A percentile compares a stretch with the other conserved stretches of the same genome.
phyloP scores from a whole-genome alignment of 2,888 invertebrate species.

The Mythimna lalbum region DNA sequence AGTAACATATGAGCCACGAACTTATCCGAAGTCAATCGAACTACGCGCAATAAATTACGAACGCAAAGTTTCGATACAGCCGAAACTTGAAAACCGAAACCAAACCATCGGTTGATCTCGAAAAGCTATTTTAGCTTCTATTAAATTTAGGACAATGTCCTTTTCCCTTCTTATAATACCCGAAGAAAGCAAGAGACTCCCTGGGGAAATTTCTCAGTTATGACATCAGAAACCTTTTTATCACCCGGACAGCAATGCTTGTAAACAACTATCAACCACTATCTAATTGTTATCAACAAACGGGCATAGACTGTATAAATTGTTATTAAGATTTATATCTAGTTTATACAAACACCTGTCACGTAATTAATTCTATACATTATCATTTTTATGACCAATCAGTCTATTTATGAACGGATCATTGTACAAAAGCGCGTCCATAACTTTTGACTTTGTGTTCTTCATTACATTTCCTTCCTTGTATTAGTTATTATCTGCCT shows the following conservation, averaged over 20 bases:
- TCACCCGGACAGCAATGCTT: constrained; percentile 16
- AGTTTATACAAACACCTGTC: constrained; percentile 32
- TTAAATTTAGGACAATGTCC: not conserved
- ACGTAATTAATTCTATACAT: constrained; percentile 3
- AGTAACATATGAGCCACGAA: too few relatives aligned
- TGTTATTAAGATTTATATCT: constrained; percentile 32
- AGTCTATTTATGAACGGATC: constrained; percentile 8
- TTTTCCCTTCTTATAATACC: not conserved
- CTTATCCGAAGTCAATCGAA: too few relatives aligned
- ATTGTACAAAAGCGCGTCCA: not conserved
- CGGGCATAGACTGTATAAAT: constrained; percentile 10
- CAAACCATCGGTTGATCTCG: too few relatives aligned
- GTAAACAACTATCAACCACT: constrained; percentile 22
- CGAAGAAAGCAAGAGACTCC: not conserved
- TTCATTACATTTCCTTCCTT: constrained; percentile 6
- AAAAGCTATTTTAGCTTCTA: not conserved
- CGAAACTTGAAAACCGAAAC: too few relatives aligned
- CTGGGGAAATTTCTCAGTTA: constrained; percentile 26
- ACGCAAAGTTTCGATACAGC: too few relatives aligned
- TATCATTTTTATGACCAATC: constrained; percentile 28
- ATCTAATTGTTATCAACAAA: constrained; percentile 27
- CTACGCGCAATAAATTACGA: too few relatives aligned
- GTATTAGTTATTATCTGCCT: not conserved
- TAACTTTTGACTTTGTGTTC: constrained; percentile 19
- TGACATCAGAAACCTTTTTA: constrained; percentile 36